These are phyloP conservation scores for Selene dorsalis DNA, from an alignment of 2,797 vertebrate genomes.

Conservation along the genomic window DNA sequence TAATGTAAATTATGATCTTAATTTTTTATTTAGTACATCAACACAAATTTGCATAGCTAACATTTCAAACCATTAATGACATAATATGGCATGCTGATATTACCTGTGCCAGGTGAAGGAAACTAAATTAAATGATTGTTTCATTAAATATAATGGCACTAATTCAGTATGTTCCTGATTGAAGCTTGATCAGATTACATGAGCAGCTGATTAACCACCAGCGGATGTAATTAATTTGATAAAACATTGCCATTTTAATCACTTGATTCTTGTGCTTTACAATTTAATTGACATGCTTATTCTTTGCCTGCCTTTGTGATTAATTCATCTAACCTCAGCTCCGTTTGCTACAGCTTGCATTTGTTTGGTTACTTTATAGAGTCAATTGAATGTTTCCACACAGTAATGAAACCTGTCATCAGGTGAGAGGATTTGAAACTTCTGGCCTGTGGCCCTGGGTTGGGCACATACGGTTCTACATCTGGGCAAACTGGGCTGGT, in stretches of 20 bases:
- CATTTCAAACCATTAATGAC: not conserved
- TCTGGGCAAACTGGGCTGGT: too few relatives aligned
- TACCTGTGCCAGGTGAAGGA: not conserved
- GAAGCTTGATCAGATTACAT: slow-evolving; percentile 11
- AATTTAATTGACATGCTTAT: slow-evolving; percentile 13
- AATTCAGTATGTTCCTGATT: slow-evolving; percentile 10
- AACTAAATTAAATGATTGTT: slow-evolving; percentile 10
- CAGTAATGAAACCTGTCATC: slow-evolving; percentile 17
- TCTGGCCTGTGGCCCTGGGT: too few relatives aligned
- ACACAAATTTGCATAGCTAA: not conserved
- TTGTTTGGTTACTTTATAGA: not conserved
- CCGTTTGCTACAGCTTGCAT: too few relatives aligned
- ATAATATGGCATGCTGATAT: not conserved
- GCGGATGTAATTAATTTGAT: slow-evolving; percentile 17
- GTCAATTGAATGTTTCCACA: slow-evolving; percentile 10
- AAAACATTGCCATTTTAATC: slow-evolving; percentile 30
- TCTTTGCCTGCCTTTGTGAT: slow-evolving; percentile 5
- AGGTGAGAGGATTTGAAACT: not conserved
- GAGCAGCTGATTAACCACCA: slow-evolving; percentile 16
- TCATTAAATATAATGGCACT: not conserved
- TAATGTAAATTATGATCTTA: not conserved
- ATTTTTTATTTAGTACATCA: not conserved
- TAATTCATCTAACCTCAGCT: not conserved
- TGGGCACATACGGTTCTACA: too few relatives aligned
- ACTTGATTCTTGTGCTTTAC: not conserved